These are phyloP conservation scores for Hyphantria cunea DNA, from an alignment of 1,140 invertebrate genomes.

Conservation along the genomic window DNA sequence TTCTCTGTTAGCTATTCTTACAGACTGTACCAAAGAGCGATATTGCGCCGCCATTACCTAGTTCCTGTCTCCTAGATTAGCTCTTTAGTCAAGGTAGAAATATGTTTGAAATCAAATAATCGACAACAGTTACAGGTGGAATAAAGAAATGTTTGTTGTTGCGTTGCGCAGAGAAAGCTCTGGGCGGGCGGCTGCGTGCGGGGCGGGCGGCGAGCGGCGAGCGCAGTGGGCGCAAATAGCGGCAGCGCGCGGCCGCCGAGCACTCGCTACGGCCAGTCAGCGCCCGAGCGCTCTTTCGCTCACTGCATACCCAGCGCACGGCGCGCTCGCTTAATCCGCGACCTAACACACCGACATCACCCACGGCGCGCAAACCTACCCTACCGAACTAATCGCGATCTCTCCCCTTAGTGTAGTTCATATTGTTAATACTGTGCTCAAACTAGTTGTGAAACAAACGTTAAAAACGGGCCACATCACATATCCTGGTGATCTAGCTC, in stretches of 20 bases:
- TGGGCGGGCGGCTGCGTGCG: conserved; percentile 57
- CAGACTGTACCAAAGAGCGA: too few species aligned
- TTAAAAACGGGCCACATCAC: conserved; percentile 26
- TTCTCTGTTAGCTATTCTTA: too few species aligned
- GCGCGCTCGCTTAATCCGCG: conserved; percentile 6
- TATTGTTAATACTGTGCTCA: neutral
- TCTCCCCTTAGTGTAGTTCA: neutral
- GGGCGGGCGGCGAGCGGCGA: conserved; percentile 58
- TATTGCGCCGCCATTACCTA: too few species aligned
- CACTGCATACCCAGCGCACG: conserved; percentile 2
- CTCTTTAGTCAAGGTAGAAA: too few species aligned
- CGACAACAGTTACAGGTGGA: conserved; percentile 28
- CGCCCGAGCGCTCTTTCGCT: conserved; percentile 41
- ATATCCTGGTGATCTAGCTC: conserved; percentile 33
- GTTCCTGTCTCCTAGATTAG: too few species aligned
- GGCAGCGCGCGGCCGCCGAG: conserved; percentile 61
- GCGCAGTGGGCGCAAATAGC: conserved; percentile 69
- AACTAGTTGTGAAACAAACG: conserved; percentile 34
- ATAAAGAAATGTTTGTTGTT: conserved; percentile 51
- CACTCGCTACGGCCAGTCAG: conserved; percentile 45
- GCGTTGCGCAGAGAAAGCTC: conserved; percentile 75
- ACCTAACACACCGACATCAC: conserved; percentile 17
- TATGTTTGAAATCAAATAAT: neutral
- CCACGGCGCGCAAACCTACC: conserved; percentile 42
- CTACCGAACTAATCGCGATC: neutral